Evolutionary conservation across 2,797 vertebrate genomes (phyloP).

Genomic region (Bradypus variegatus): DNA sequence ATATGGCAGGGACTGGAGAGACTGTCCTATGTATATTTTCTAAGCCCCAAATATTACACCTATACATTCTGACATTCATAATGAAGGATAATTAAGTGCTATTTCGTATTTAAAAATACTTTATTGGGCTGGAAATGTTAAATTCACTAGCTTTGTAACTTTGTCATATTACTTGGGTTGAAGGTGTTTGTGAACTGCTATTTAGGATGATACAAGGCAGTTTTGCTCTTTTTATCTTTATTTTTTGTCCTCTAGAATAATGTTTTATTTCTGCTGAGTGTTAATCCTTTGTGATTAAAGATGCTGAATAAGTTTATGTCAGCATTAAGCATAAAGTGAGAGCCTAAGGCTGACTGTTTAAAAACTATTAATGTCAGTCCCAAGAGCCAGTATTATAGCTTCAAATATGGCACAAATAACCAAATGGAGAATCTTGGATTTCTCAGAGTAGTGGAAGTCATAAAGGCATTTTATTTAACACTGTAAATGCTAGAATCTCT

Average conservation of each 20-base stretch:
- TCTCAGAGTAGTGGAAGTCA: slow-evolving; percentile 26
- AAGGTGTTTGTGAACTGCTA: background rate
- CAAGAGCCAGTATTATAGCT: slow-evolving; percentile 20
- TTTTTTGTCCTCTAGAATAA: background rate
- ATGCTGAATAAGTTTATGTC: slow-evolving; percentile 28
- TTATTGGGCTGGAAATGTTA: background rate
- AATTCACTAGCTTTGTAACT: background rate
- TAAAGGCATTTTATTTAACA: slow-evolving; percentile 33
- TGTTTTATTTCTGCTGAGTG: slow-evolving; percentile 43
- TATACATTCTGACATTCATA: background rate
- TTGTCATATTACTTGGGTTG: background rate
- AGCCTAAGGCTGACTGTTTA: slow-evolving; percentile 44
- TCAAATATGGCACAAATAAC: slow-evolving; percentile 34
- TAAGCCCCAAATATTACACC: background rate
- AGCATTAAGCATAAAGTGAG: slow-evolving; percentile 33
- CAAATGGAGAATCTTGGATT: slow-evolving; percentile 25
- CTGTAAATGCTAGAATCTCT: background rate
- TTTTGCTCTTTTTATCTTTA: background rate
- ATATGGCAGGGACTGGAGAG: background rate
- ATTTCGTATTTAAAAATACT: slow-evolving; percentile 39
- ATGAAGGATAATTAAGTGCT: background rate
- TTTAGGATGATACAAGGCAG: background rate
- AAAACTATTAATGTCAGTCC: background rate
- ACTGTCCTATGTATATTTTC: background rate
- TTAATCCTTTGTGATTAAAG: slow-evolving; percentile 32